These are phyloP conservation scores for Forficula auricularia DNA, from an alignment of 1,140 invertebrate species.

Conservation along the genomic window DNA sequence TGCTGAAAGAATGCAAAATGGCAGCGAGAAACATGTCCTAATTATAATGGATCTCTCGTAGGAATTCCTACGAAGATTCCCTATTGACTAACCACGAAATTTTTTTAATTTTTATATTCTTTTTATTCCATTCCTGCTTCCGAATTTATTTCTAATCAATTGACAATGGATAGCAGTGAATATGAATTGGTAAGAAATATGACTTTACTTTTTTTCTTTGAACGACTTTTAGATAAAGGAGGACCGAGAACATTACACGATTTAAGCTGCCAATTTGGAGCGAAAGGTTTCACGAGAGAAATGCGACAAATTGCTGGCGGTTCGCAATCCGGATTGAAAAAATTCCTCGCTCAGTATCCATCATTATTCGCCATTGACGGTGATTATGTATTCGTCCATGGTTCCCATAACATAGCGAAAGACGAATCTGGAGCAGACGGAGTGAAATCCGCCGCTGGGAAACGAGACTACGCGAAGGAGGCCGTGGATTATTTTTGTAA, in stretches of 20 bases:
- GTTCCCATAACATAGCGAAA: constrained; percentile 38
- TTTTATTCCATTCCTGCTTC: background rate
- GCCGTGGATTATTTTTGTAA: constrained; percentile 87
- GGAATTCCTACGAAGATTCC: constrained; percentile 9
- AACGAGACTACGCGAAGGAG: constrained; percentile 75
- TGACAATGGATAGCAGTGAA: constrained; percentile 70
- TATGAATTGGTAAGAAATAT: constrained; percentile 85
- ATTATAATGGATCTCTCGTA: constrained; percentile 3
- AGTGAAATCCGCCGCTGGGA: constrained; percentile 27
- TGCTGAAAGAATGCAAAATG: constrained; percentile 11
- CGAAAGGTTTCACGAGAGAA: constrained; percentile 88
- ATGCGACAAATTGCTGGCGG: constrained; percentile 88
- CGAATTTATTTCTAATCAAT: constrained; percentile 1
- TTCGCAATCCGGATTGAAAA: constrained; percentile 81
- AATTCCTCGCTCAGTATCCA: constrained; percentile 79
- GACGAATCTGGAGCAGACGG: constrained; percentile 9
- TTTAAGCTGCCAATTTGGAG: constrained; percentile 89
- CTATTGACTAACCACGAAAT: background rate
- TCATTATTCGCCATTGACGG: constrained; percentile 78
- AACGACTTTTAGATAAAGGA: constrained; percentile 82
- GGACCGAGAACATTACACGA: constrained; percentile 87
- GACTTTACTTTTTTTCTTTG: constrained; percentile 89
- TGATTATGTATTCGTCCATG: constrained; percentile 78
- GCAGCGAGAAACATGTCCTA: constrained; percentile 6
- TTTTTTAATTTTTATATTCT: background rate